Evolutionary conservation across 1,140 invertebrate genomes (phyloP), one percentile per base, ranked within the genome.

Genomic region (Diabrotica virgifera): DNA sequence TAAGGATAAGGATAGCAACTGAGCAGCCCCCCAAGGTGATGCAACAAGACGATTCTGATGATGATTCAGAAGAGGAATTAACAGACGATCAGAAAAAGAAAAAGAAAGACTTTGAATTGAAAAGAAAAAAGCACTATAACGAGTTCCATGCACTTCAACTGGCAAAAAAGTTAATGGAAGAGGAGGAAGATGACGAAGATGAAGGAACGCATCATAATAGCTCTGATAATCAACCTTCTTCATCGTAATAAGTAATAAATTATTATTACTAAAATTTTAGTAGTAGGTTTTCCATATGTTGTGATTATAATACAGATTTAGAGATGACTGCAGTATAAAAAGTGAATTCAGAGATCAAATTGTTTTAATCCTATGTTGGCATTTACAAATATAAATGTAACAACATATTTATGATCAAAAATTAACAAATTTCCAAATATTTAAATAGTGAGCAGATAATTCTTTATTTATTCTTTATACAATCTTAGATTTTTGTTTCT

Each of bases 41-140:
- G 58, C 78, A 82, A 64, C 40, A 8, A 5, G 84, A 86, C 60
- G 85, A 86, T 50, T 86, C 86, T 58, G 83, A 86, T 57, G 84
- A 85, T 54, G 79, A 82, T 63, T 80, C 83, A 65, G 81, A 85
- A 73, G 81, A 78, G 57, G 78, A 82, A 52, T 75, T 82, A 71
- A 85, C 85, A 35, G 83, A 85, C 37, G 87, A 88, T 76, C 82
- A 85, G 75, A 83, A 79, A 82, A 84, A 84, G 85, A 80, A 76
- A 60, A 72, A 70, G 68, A 85, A 89, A 76, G 85, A 88, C 65
- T 97, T 97, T 78, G 92, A 96, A 79, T 86, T 89, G 51, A 98
- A 97, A 79, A 85, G 96, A 61, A 97, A 96, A 82, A 87, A 92
- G 66, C 97, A 99, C 79, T 99, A 99, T 80, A 96, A 97, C 80